phyloP scores from a whole-genome alignment of 2,113 vertebrate species.

The Melozone crissalis region DNA sequence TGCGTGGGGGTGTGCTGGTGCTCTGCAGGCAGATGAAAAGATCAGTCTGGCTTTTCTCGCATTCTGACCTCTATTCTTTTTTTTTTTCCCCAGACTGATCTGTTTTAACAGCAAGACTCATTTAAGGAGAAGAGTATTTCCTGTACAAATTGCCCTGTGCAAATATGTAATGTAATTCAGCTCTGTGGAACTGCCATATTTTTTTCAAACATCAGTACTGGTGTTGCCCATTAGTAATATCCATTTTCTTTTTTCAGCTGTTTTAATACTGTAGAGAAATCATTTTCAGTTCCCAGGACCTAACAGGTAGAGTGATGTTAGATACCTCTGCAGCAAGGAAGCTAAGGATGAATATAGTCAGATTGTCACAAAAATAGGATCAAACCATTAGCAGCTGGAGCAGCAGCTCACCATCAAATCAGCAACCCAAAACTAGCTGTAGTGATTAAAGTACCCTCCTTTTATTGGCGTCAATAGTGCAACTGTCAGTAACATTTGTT shows the following conservation, averaged over 20 bases:
- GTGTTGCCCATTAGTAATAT: background rate
- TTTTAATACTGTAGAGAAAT: background rate
- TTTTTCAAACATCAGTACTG: background rate
- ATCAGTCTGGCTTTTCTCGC: background rate
- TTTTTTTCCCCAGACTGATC: background rate
- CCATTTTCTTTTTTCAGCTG: background rate
- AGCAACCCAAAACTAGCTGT: background rate
- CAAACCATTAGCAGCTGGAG: background rate
- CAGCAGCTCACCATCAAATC: background rate
- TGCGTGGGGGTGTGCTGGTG: fast-evolving
- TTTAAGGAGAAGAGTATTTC: background rate
- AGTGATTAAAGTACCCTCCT: background rate
- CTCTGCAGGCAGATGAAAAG: background rate
- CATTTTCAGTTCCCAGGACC: background rate
- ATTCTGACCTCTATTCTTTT: background rate
- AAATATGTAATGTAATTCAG: background rate
- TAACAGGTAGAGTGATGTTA: background rate
- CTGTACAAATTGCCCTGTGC: background rate
- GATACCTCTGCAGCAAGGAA: background rate
- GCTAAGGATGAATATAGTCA: background rate
- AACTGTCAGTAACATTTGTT: background rate
- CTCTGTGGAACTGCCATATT: background rate
- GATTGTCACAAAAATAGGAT: background rate
- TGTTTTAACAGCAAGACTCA: background rate
- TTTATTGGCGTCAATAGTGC: fast-evolving